These are phyloP conservation scores for Thalassarche chlororhynchos DNA, from an alignment of 2,113 vertebrate species.

Conservation along the genomic window DNA sequence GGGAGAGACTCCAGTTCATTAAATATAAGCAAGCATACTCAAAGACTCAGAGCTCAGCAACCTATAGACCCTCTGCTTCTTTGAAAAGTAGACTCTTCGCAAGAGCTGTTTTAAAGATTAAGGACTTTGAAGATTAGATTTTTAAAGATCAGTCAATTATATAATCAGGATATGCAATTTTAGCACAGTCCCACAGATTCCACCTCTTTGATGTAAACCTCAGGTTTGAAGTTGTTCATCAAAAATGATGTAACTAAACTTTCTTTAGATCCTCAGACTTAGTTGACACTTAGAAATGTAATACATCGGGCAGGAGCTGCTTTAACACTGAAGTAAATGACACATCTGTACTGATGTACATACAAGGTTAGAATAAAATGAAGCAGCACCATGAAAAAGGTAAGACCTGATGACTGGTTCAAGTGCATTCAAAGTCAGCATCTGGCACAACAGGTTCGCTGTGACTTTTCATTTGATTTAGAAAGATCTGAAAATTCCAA, in stretches of 20 bases:
- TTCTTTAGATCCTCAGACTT: not conserved
- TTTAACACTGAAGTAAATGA: not conserved
- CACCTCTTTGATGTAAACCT: not conserved
- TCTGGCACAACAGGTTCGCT: not conserved
- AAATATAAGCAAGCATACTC: not conserved
- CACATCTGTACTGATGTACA: not conserved
- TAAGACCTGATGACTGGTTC: not conserved
- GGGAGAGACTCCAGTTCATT: not conserved
- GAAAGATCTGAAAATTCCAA: not conserved
- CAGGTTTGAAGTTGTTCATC: not conserved
- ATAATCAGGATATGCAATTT: not conserved
- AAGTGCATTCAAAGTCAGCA: not conserved
- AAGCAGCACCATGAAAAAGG: not conserved
- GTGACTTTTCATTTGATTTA: not conserved
- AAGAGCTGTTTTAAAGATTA: not conserved
- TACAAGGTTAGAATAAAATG: not conserved
- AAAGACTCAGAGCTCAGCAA: not conserved
- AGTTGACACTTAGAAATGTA: not conserved
- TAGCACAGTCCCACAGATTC: not conserved
- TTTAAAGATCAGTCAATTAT: not conserved
- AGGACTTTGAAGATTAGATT: not conserved
- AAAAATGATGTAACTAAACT: not conserved
- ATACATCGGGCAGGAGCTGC: not conserved
- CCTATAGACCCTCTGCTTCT: not conserved
- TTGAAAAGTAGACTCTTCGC: not conserved